phyloP scores from a whole-genome alignment of 2,113 vertebrate genomes.

The Porphyrio hochstetteri region DNA sequence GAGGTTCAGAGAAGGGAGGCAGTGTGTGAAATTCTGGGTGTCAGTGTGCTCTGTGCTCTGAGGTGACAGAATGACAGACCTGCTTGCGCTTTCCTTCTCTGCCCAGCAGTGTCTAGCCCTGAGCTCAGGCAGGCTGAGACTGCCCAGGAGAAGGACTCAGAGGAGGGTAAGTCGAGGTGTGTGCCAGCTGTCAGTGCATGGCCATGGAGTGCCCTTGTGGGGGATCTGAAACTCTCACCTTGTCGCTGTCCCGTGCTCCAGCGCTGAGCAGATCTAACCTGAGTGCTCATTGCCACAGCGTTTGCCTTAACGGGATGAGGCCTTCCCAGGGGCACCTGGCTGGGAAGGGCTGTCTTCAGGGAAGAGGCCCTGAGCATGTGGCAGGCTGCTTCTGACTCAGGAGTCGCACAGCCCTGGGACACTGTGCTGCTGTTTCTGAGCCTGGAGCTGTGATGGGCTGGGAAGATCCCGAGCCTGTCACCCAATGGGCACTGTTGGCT shows the following conservation, averaged over 20 bases:
- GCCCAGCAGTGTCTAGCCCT: slow-evolving; percentile 51
- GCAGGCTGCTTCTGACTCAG: not conserved
- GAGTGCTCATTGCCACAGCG: not conserved
- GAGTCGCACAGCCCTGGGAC: not conserved
- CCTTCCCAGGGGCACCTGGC: not conserved
- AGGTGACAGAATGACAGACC: slow-evolving; percentile 18
- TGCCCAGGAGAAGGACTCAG: slow-evolving; percentile 43
- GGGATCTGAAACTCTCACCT: not conserved
- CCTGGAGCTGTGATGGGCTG: not conserved
- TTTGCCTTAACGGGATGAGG: not conserved
- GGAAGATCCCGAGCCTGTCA: not conserved
- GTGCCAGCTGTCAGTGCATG: not conserved
- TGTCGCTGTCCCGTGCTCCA: not conserved
- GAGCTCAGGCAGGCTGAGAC: slow-evolving; percentile 56
- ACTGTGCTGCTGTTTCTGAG: not conserved
- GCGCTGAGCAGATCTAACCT: not conserved
- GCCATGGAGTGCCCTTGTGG: not conserved
- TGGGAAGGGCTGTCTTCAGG: not conserved
- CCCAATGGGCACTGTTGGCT: not conserved
- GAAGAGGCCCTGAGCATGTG: not conserved
- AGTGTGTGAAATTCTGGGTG: not conserved
- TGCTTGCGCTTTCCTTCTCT: slow-evolving; percentile 37
- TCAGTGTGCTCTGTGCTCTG: not conserved
- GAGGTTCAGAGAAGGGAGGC: not conserved
- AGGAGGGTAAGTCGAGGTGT: slow-evolving; percentile 56